Percentiles rank a stretch among this genome's conserved stretches.
Evolutionary conservation across 2,113 vertebrate genomes (phyloP).

Genomic region (Strigops habroptila): DNA sequence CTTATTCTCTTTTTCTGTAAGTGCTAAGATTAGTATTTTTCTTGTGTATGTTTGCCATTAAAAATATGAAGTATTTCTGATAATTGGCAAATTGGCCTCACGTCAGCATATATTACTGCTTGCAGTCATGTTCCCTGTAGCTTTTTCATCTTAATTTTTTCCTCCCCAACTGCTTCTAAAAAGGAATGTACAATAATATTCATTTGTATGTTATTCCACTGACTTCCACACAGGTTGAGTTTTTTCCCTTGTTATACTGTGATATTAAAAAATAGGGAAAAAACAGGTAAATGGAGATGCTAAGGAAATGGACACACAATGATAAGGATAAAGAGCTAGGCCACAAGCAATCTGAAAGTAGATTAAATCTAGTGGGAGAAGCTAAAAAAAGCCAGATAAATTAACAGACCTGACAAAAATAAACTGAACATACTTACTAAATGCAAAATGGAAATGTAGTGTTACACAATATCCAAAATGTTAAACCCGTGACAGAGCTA

Average conservation of each 20-base stretch:
- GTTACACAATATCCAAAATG: not conserved
- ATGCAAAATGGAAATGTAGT: not conserved
- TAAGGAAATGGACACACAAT: not conserved
- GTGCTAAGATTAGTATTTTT: not conserved
- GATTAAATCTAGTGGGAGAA: not conserved
- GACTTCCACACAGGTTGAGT: not conserved
- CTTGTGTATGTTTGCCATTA: not conserved
- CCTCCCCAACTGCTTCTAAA: not conserved
- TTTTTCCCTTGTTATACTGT: not conserved
- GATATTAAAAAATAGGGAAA: not conserved
- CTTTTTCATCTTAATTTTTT: not conserved
- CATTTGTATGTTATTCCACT: not conserved
- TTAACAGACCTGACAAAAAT: not conserved
- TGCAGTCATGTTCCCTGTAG: not conserved
- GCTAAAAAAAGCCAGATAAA: not conserved
- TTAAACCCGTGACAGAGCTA: not conserved
- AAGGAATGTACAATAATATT: not conserved
- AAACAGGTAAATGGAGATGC: not conserved
- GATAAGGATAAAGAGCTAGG: not conserved
- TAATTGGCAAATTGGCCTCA: not conserved
- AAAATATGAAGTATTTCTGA: not conserved
- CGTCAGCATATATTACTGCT: not conserved
- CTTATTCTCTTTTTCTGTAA: rapidly evolving
- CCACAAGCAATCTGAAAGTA: not conserved
- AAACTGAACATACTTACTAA: not conserved